phyloP scores from a whole-genome alignment of 2,888 invertebrate genomes.

The Coelogynopora nodosa region DNA sequence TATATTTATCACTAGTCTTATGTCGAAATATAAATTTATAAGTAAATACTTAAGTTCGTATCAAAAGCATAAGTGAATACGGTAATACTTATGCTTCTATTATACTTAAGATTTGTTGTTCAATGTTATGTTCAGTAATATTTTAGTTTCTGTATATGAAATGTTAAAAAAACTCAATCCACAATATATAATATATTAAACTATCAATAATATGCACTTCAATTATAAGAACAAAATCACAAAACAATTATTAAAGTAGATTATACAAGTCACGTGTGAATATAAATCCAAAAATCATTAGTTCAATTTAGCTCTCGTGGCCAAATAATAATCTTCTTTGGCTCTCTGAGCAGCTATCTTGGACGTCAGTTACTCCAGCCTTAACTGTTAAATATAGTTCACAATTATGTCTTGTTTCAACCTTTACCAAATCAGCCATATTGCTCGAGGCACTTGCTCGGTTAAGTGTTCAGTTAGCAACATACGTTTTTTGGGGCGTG shows the following conservation, averaged over 20 bases:
- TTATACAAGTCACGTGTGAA: not conserved
- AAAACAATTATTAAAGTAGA: not conserved
- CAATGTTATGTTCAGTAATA: not conserved
- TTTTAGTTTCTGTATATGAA: not conserved
- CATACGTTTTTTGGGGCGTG: not conserved
- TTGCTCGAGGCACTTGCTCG: not conserved
- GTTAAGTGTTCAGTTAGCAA: not conserved
- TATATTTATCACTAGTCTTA: slow-evolving; percentile 15
- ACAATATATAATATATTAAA: not conserved
- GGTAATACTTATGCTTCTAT: slow-evolving; percentile 3
- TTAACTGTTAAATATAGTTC: too few relatives aligned
- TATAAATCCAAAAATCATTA: slow-evolving; percentile 7
- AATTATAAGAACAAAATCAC: not conserved
- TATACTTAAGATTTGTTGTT: not conserved
- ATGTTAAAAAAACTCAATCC: not conserved
- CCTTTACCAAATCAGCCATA: slow-evolving; percentile 16
- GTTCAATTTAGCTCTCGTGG: not conserved
- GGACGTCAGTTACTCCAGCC: not conserved
- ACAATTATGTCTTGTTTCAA: not conserved
- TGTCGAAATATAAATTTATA: slow-evolving; percentile 1
- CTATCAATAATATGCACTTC: not conserved
- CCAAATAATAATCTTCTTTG: slow-evolving; percentile 9
- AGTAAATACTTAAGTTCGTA: slow-evolving; percentile 26
- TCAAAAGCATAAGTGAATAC: slow-evolving; percentile 23
- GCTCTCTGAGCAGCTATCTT: not conserved